phyloP scores from a whole-genome alignment of 35 echinoderm and acorn worm genomes.

The Lytechinus variegatus region DNA sequence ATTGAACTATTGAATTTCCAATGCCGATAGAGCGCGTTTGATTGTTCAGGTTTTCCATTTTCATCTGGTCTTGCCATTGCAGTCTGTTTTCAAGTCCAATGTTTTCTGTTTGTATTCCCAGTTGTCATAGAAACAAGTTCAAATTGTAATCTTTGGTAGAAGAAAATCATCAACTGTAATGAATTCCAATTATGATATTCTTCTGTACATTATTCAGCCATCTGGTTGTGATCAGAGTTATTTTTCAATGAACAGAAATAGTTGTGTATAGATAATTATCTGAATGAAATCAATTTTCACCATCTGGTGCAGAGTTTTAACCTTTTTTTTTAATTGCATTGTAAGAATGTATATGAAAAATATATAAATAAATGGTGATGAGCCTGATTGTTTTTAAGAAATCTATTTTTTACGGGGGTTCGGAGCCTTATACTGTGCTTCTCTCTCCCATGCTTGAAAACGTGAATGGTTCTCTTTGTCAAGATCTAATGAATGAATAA shows the following conservation, averaged over 20 bases:
- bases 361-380: neutral
- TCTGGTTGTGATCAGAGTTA: neutral
- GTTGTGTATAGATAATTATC: neutral
- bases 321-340: neutral
- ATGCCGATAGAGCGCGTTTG: neutral
- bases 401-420: conserved; percentile 5
- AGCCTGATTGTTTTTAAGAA: neutral
- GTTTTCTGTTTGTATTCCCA: neutral
- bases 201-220: neutral
- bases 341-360: conserved; percentile 5
- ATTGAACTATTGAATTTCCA: neutral
- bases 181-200: neutral
- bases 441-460: neutral
- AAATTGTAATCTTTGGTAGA: neutral
- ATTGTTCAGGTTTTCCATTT: conserved; percentile 3
- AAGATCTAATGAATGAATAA: neutral
- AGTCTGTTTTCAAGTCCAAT: conserved; percentile 11
- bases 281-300: neutral
- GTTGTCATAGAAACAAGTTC: neutral
- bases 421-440: neutral
- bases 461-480: neutral
- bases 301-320: neutral
- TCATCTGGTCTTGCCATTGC: conserved; percentile 16
- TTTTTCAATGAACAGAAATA: neutral
- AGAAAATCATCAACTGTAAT: neutral